These are phyloP conservation scores for Liolophura sinensis DNA, from an alignment of 1,140 invertebrate species.

Conservation along the genomic window DNA sequence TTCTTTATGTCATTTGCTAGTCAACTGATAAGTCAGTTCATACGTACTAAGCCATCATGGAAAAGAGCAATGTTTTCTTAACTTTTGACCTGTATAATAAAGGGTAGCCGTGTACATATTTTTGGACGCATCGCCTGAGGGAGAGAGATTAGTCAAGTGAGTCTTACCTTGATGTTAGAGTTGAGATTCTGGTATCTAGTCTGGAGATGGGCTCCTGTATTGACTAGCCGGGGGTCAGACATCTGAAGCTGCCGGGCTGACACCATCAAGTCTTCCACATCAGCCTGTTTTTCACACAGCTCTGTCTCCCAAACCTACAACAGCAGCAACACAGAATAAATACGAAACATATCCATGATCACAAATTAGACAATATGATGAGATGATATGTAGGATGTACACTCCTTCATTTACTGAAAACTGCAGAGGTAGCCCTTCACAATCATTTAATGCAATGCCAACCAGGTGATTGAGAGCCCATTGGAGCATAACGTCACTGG, in stretches of 20 bases:
- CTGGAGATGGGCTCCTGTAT: conserved; percentile 76
- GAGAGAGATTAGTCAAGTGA: too few relatives aligned
- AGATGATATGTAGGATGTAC: background rate
- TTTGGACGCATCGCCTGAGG: too few relatives aligned
- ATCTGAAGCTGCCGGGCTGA: conserved; percentile 72
- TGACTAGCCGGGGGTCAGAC: conserved; percentile 73
- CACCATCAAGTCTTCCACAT: conserved; percentile 73
- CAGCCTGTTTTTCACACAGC: conserved; percentile 70
- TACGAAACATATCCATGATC: background rate
- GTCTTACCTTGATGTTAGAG: conserved; percentile 72
- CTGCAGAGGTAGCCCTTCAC: too few relatives aligned
- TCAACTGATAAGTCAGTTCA: too few relatives aligned
- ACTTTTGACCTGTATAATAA: too few relatives aligned
- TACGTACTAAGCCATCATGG: too few relatives aligned
- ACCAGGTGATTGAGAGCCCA: too few relatives aligned
- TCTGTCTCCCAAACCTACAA: conserved; percentile 70
- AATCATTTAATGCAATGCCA: too few relatives aligned
- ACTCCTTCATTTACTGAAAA: background rate
- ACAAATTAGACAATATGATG: background rate
- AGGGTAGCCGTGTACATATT: too few relatives aligned
- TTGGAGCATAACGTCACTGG: too few relatives aligned
- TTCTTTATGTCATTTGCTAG: too few relatives aligned
- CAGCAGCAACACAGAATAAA: conserved; percentile 9
- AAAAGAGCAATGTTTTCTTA: too few relatives aligned
- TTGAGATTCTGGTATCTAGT: conserved; percentile 84